Evolutionary conservation across 2,888 invertebrate genomes (phyloP).

Genomic region (Lobophora halterata): DNA sequence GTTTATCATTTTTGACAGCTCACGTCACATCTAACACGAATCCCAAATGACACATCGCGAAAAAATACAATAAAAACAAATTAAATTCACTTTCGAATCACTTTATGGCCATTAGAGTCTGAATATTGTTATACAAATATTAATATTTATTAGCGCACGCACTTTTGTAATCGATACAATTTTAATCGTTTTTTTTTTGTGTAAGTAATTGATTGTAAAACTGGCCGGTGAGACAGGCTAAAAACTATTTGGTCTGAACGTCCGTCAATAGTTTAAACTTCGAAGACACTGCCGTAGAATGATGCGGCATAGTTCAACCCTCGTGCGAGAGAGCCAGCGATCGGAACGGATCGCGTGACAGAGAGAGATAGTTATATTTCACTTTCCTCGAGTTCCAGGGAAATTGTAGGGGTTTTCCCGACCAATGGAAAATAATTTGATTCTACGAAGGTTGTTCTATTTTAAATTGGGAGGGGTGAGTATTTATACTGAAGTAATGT

Average conservation of each 20-base stretch:
- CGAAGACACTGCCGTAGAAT: conserved; percentile 65
- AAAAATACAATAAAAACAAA: conserved; percentile 4
- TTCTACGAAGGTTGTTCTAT: conserved; percentile 34
- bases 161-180: conserved; percentile 11
- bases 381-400: conserved; percentile 54
- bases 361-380: conserved; percentile 54
- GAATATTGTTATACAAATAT: background rate
- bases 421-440: conserved; percentile 63
- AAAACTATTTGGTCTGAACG: conserved; percentile 51
- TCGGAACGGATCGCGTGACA: conserved; percentile 35
- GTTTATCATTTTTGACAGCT: conserved; percentile 29
- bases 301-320: conserved; percentile 54
- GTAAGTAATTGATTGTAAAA: conserved; percentile 14
- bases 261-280: conserved; percentile 68
- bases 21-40: conserved; percentile 47
- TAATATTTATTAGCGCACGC: background rate
- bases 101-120: background rate
- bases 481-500: conserved; percentile 6
- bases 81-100: conserved; percentile 1
- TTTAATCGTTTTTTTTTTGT: conserved; percentile 23
- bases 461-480: conserved; percentile 25
- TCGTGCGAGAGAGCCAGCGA: conserved; percentile 51
- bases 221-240: conserved; percentile 27
- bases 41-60: conserved; percentile 44
- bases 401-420: conserved; percentile 48